A percentile compares a stretch with the other conserved stretches of the same genome.
These are phyloP conservation scores for Pseudolaguvia tuberculata DNA, from an alignment of 2,113 vertebrate species.

Conservation along the genomic window DNA sequence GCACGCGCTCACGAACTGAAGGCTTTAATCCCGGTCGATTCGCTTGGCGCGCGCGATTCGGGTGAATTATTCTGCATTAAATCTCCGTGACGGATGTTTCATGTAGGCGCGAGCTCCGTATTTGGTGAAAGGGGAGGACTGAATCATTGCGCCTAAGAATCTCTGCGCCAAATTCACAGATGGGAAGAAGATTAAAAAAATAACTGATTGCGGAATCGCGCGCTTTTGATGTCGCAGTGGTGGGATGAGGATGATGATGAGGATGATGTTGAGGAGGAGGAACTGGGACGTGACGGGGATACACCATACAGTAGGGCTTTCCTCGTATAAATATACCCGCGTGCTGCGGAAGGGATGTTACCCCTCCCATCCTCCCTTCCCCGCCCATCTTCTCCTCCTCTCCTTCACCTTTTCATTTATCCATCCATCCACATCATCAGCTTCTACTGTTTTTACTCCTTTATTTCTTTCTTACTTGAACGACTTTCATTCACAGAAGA, in stretches of 20 bases:
- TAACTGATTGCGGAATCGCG: background rate
- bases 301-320: constrained; percentile 43
- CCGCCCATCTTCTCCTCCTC: background rate
- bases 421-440: background rate
- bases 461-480: no score
- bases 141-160: no score
- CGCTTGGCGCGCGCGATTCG: no score
- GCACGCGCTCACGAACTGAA: no score
- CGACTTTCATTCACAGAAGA: no score
- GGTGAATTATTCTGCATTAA: no score
- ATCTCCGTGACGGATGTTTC: no score
- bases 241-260: background rate
- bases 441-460: background rate
- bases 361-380: background rate
- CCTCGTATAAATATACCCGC: constrained; percentile 12
- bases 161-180: background rate
- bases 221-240: constrained; percentile 23
- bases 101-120: no score
- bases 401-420: background rate
- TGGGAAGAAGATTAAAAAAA: background rate
- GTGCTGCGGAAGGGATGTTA: constrained; percentile 42
- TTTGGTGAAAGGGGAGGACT: no score
- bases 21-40: no score
- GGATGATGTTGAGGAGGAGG: constrained; percentile 7
- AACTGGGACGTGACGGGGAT: constrained; percentile 39